Evolutionary conservation across 2,797 vertebrate genomes (phyloP), one percentile per base, ranked within the genome.

Genomic region (Sphaeramia orbicularis): DNA sequence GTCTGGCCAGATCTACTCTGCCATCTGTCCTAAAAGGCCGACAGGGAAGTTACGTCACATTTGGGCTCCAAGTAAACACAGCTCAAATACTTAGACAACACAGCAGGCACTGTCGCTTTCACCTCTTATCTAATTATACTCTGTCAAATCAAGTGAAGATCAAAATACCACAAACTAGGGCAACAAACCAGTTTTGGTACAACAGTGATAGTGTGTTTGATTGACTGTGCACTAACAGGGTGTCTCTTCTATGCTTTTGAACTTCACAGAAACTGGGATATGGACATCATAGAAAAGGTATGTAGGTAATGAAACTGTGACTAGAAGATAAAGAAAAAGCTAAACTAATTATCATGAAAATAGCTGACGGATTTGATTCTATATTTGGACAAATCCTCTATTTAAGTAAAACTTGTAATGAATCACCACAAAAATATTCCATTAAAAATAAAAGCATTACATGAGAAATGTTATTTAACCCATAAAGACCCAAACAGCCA

Each of bases 231-330:
- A 65, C 57, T 84, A 71, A 86, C 43, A 48, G 5, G 3, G 1
- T 15, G 3, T 60, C 0, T 74, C 2, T 16, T 50, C 0, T 50
- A 50, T 49, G 18, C 55, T n/a, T 44, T 69, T 19, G 24, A 49
- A 55, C 42, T 8, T 58, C 4, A 65, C 83, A 93, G 91, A 89
- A 83, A 85, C 74, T 83, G 51, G 90, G 78, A 84, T 92, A 86
- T 80, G 89, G 90, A 73, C 81, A 86, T 77, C 86, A 81, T 66
- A 90, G 81, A 83, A 93, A 93, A 93, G 93, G 92, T 93, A 91
- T 45, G 9, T 56, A 10, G n/a, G n/a, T n/a, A n/a, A n/a, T n/a
- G n/a, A n/a, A n/a, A n/a, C n/a, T n/a, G n/a, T n/a, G n/a, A n/a
- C n/a, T n/a, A n/a, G n/a, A 24, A 2, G 21, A 24, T 5, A 24